Conservation (phyloP, 2,888 invertebrate genomes). For the Stenchaetothrips biformis region DNA sequence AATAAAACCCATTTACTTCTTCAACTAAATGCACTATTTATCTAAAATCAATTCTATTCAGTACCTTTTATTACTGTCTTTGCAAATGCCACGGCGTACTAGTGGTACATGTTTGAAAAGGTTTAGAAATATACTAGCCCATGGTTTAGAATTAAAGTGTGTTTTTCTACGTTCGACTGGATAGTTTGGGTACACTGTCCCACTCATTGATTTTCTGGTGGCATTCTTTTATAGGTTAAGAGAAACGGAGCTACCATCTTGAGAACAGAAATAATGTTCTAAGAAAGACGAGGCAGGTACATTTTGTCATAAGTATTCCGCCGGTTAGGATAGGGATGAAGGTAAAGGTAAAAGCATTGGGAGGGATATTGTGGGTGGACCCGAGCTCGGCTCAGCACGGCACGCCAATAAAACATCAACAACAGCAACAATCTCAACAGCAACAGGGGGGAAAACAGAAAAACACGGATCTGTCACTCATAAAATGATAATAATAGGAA, state of each 20-base stretch:
- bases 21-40: too few relatives aligned
- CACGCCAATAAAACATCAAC: slow-evolving; percentile 22
- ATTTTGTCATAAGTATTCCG: slow-evolving; percentile 13
- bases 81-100: too few relatives aligned
- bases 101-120: too few relatives aligned
- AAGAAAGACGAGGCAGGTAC: neutral
- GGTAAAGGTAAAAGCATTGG: neutral
- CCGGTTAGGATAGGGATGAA: neutral
- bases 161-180: too few relatives aligned
- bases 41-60: too few relatives aligned
- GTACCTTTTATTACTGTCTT: too few relatives aligned
- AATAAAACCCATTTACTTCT: too few relatives aligned
- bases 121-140: too few relatives aligned
- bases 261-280: neutral
- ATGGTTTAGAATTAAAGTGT: too few relatives aligned
- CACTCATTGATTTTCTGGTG: too few relatives aligned
- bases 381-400: slow-evolving; percentile 23
- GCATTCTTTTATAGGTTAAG: neutral
- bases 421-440: slow-evolving; percentile 21
- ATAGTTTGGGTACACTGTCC: too few relatives aligned
- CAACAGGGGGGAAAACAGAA: slow-evolving; percentile 13
- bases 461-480: slow-evolving; percentile 8
- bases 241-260: neutral
- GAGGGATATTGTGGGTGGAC: slow-evolving; percentile 19
- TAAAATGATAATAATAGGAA: neutral